phyloP scores from a whole-genome alignment of 1,140 invertebrate genomes.

The Drosophila takahashii region DNA sequence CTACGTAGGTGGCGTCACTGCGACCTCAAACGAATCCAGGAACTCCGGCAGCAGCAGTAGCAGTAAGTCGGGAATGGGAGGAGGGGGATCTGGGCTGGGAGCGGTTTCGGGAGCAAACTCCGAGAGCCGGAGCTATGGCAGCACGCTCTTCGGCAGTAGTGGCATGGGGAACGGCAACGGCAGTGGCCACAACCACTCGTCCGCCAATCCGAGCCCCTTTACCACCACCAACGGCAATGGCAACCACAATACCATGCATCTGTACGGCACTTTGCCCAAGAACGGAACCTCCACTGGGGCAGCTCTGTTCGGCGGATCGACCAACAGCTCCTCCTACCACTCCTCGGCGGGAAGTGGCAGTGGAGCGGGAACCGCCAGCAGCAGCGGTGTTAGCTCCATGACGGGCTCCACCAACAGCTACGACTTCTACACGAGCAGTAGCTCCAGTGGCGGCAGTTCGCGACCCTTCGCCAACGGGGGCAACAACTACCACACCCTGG shows the following conservation, averaged over 20 bases:
- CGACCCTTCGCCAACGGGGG: constrained; percentile 71
- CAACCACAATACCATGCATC: constrained; percentile 74
- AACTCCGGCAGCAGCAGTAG: constrained; percentile 54
- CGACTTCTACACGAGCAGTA: constrained; percentile 73
- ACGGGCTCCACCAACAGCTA: constrained; percentile 83
- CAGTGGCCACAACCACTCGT: constrained; percentile 36
- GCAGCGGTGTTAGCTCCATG: constrained; percentile 83
- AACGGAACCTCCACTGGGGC: constrained; percentile 67
- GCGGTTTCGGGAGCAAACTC: constrained; percentile 39
- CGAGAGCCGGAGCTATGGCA: constrained; percentile 63
- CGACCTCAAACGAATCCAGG: constrained; percentile 65
- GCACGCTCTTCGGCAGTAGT: constrained; percentile 68
- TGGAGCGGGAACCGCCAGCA: constrained; percentile 70
- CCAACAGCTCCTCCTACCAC: constrained; percentile 60
- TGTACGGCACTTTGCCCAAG: constrained; percentile 83
- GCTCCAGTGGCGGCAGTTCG: constrained; percentile 45
- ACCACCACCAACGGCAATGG: constrained; percentile 67
- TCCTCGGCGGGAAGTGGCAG: constrained; percentile 30
- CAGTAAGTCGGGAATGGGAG: constrained; percentile 53
- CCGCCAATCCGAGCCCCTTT: constrained; percentile 62
- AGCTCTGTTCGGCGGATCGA: constrained; percentile 56
- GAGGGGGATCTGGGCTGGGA: constrained; percentile 51
- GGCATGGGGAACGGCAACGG: constrained; percentile 54
- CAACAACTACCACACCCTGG: constrained; percentile 83
- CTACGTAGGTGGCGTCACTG: constrained; percentile 66